Base-by-base conservation (phyloP, 2,888 invertebrate genomes). In the Drosophila koepferae region DNA sequence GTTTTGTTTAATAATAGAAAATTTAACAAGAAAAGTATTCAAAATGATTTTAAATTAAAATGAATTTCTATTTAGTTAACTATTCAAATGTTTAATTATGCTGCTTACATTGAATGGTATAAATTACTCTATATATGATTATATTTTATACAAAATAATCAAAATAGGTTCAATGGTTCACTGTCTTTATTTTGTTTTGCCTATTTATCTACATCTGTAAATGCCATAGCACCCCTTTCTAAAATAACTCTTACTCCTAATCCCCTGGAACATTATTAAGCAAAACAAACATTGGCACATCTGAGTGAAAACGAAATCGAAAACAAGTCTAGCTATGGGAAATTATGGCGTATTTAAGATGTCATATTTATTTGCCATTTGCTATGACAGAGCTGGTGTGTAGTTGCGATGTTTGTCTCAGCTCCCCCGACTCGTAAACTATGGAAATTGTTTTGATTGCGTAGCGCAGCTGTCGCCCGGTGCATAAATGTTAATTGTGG, bases 401-500 rank as follows among this genome's bases (percentile, higher is more conserved):
- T 10, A 48, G 36, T 51, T 55, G 14, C 36, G 0, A n/a, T 12
- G 12, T 9, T 18, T 16, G 31, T 20, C 18, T n/a, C 38, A 9
- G 31, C 12, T 36, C 5, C 51, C 36, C 44, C 53, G 34, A 40
- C 41, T 65, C 67, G 44, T 74, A 67, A 83, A 66, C 65, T 53
- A 71, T 81, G 60, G 40, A 81, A 73, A 67, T 58, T 62, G 84
- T 77, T 64, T 63, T 44, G 72, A 66, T 66, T 72, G 59, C 66
- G 34, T 40, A 54, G 63, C 43, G 53, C 44, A 58, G 49, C 54
- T 74, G 63, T 71, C 61, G 51, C 34, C 12, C 14, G 34, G 4
- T 51, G 51, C 51, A 51, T 36, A 74, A 83, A 81, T 79, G 76
- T 77, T 84, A 86, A 85, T 84, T 89, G 87, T 72, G 66, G 59